Base-by-base conservation (phyloP, 2,113 vertebrate species). In the Phycodurus eques region DNA sequence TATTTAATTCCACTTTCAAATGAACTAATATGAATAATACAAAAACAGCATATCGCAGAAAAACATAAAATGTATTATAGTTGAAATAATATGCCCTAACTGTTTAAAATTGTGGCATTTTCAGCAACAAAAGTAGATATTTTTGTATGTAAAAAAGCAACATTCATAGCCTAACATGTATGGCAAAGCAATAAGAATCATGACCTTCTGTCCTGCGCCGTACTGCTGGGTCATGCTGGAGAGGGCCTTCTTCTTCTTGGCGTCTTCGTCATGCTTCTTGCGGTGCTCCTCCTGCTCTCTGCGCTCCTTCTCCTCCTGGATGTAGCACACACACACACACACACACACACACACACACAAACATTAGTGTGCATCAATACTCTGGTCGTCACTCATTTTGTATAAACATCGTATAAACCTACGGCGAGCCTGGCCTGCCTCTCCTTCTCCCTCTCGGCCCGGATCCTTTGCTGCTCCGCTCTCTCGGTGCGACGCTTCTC, bases 201-300 rank as follows among this genome's bases (percentile, higher is more conserved):
- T 76, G 62, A 93, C 93, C 91, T 88, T 92, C 44, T 92, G 89
- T 85, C 89, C 83, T 77, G 91, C 86, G 1, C 86, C 85, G 33
- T 91, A 93, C 72, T 93, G 92, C 39, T 90, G 88, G 17, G 85
- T 91, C 90, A 92, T 94, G 83, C 83, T 93, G 8, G 91, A 87
- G 5, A 94, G 92, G 20, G 79, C 93, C 79, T 94, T 94, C 90
- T 94, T 94, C 90, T 94, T 94, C 90, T 93, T 94, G 31, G 85
- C 87, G 2, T 94, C 93, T 0, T 93, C 93, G 70, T 93, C 93
- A 0, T 72, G 77, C 81, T 92, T 93, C 83, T 90, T 94, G 4
- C 93, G 90, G 0, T 93, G 91, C 15, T 94, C 92, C 71, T 94
- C 93, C 43, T 76, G 82, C 82, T 94, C 93, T 81, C 85, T 94